Conservation (phyloP, 2,888 invertebrate species). For the Cheilosia variabilis region DNA sequence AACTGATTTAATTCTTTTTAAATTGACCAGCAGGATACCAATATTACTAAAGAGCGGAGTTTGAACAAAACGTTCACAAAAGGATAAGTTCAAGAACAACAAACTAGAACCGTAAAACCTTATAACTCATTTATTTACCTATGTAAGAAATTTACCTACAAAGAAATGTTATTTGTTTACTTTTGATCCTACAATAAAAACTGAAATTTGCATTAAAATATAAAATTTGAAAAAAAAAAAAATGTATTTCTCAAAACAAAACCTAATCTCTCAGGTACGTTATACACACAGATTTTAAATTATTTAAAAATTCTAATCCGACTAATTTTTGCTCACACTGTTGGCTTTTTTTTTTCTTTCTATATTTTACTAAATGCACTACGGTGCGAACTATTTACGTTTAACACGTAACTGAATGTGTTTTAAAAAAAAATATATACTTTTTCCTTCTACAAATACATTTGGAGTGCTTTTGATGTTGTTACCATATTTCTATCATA, state of each 20-base stretch:
- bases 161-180: slow-evolving; percentile 29
- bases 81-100: slow-evolving; percentile 50
- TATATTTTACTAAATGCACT: slow-evolving; percentile 38
- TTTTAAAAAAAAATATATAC: background rate
- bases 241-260: slow-evolving; percentile 28
- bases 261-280: slow-evolving; percentile 58
- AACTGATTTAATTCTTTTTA: slow-evolving; percentile 43
- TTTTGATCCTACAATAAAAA: slow-evolving; percentile 65
- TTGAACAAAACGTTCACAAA: slow-evolving; percentile 45
- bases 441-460: slow-evolving; percentile 10
- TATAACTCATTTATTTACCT: slow-evolving; percentile 23
- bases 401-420: slow-evolving; percentile 39
- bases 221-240: background rate
- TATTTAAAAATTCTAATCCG: slow-evolving; percentile 59
- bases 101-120: slow-evolving; percentile 1
- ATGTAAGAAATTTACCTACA: slow-evolving; percentile 32
- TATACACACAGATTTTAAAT: slow-evolving; percentile 14
- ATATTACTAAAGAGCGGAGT: slow-evolving; percentile 61
- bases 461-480: slow-evolving; percentile 63
- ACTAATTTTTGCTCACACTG: slow-evolving; percentile 53
- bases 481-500: slow-evolving; percentile 41
- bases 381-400: slow-evolving; percentile 28
- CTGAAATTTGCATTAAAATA: slow-evolving; percentile 42
- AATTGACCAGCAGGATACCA: slow-evolving; percentile 63
- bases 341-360: slow-evolving; percentile 37